Base-by-base conservation (phyloP, 2,113 vertebrate species). In the Macquaria ambigua region DNA sequence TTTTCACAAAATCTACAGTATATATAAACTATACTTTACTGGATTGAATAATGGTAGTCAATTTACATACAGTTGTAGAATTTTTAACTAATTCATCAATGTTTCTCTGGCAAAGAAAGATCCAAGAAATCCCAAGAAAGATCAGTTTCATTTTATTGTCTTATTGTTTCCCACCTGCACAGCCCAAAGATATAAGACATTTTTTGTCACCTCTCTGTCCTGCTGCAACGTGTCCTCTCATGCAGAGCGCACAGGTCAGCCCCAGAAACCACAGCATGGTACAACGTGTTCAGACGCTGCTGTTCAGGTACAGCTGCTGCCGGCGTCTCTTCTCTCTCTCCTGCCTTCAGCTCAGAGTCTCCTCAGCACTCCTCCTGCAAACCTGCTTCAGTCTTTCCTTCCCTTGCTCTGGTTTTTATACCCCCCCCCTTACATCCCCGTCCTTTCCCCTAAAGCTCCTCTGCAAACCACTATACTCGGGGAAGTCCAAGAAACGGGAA, bases 121-220 rank as follows among this genome's bases (percentile, higher is more conserved):
- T n/a, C n/a, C n/a, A n/a, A n/a, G n/a, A n/a, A n/a, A n/a, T n/a
- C 41, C 37, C 34, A 46, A 16, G 2, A 46, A 21, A 50, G 21
- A 75, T 56, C 5, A 37, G 14, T 53, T 46, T 31, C 5, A 18
- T 34, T 6, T 3, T 3, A 5, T 76, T 46, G 18, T 71, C 8
- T 3, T 3, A 5, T 76, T 46, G 18, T 71, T 72, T 23, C 31
- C 7, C 8, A 14, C 16, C 3, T 75, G 3, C 43, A 41, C 14
- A 46, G 21, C 20, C 3, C 25, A 43, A 41, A 21, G 3, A 14
- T 48, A 8, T 39, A 37, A 61, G 69, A 9, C 0, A 2, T 2
- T 5, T 5, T 50, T 4, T 64, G 90, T 93, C 76, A 95, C 95
- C 95, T 93, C 95, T 93, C 81, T 95, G 95, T 70, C 84, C 93